These are phyloP conservation scores for Drosophila lini DNA, from an alignment of 1,140 invertebrate species.

Conservation along the genomic window DNA sequence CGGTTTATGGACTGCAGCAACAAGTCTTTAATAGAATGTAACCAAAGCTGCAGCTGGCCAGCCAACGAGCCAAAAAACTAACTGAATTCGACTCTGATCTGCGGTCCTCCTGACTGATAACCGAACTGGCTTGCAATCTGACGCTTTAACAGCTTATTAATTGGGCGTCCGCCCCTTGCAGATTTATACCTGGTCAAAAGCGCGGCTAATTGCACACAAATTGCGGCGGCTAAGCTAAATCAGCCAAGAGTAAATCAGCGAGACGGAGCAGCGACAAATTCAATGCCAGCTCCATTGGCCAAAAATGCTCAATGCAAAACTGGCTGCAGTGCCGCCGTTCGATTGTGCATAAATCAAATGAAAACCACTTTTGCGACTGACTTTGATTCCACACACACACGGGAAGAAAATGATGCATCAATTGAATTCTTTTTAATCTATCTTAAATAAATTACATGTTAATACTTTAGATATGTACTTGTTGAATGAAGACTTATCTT, in stretches of 20 bases:
- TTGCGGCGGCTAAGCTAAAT: slow-evolving; percentile 46
- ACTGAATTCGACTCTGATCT: slow-evolving; percentile 38
- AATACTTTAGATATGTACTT: too few relatives aligned
- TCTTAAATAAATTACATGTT: neutral
- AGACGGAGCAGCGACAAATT: slow-evolving; percentile 38
- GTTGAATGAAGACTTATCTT: too few relatives aligned
- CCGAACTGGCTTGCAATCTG: slow-evolving; percentile 45
- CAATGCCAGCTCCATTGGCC: slow-evolving; percentile 62
- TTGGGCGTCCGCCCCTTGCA: slow-evolving; percentile 60
- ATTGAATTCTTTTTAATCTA: too few relatives aligned
- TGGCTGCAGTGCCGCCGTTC: slow-evolving; percentile 38
- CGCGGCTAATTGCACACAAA: slow-evolving; percentile 68
- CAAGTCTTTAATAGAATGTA: slow-evolving; percentile 61
- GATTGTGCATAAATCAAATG: slow-evolving; percentile 68
- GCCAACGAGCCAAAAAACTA: slow-evolving; percentile 17
- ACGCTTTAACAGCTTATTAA: slow-evolving; percentile 63
- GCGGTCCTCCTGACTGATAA: slow-evolving; percentile 46
- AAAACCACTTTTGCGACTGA: slow-evolving; percentile 63
- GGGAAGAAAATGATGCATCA: neutral
- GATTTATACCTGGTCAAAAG: slow-evolving; percentile 54
- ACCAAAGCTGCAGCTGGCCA: slow-evolving; percentile 49
- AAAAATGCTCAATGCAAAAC: slow-evolving; percentile 63
- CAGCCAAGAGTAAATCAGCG: slow-evolving; percentile 25
- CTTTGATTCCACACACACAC: slow-evolving; percentile 20
- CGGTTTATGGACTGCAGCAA: slow-evolving; percentile 60